Conservation (phyloP, 2,113 vertebrate genomes). For the Brachypodius melanocephalos region DNA sequence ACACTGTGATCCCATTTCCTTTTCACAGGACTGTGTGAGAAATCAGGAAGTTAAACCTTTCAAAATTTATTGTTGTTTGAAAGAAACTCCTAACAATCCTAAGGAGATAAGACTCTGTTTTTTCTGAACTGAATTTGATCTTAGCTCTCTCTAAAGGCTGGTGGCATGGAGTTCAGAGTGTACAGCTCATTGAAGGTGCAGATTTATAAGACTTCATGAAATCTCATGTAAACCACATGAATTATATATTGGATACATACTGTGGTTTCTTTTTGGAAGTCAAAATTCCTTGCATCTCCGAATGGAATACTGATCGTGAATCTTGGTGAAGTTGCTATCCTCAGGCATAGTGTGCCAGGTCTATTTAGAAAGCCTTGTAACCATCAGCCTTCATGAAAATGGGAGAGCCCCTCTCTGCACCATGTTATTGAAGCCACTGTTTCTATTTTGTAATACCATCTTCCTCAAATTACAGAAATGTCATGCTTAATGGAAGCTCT, state of each 20-base stretch:
- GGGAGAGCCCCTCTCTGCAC: neutral
- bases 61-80: neutral
- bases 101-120: neutral
- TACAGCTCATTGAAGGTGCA: neutral
- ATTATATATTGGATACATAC: neutral
- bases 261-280: neutral
- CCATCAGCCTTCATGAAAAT: neutral
- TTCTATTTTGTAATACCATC: neutral
- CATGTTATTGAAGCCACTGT: neutral
- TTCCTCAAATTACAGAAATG: conserved; percentile 82
- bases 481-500: conserved; percentile 96
- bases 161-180: neutral
- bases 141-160: neutral
- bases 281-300: neutral
- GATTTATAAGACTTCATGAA: neutral
- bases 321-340: neutral
- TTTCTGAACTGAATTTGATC: neutral
- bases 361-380: neutral
- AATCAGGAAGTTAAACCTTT: neutral
- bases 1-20: neutral
- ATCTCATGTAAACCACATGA: neutral
- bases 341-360: neutral
- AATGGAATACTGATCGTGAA: neutral
- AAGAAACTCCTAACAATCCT: neutral
- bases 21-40: neutral